phyloP scores from a whole-genome alignment of 2,113 vertebrate species.

The Chloebia gouldiae region DNA sequence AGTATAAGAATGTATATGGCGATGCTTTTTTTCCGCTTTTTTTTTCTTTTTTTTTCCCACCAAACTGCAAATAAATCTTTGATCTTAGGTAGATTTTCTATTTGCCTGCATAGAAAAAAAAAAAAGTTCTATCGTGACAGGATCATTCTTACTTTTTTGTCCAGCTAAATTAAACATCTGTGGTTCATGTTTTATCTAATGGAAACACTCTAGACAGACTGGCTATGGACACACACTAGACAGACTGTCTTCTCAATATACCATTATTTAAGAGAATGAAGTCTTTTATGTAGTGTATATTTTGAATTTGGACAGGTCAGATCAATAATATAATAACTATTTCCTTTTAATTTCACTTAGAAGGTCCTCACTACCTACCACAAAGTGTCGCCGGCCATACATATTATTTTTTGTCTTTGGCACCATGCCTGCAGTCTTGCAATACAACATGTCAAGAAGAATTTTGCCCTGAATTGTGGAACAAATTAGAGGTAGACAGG shows the following conservation, averaged over 20 bases:
- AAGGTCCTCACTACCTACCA: background rate
- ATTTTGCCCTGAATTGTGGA: constrained; percentile 4
- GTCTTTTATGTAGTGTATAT: background rate
- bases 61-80: background rate
- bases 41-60: rapidly evolving
- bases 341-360: background rate
- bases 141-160: background rate
- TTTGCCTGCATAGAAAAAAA: background rate
- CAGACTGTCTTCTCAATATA: background rate
- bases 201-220: background rate
- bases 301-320: background rate
- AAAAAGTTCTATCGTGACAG: background rate
- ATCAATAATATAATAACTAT: background rate
- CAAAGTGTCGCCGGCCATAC: rapidly evolving
- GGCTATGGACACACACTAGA: background rate
- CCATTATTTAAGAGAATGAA: background rate
- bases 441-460: background rate
- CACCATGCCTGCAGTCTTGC: background rate
- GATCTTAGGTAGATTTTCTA: background rate
- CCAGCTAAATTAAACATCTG: background rate
- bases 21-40: background rate
- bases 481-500: constrained; percentile 37
- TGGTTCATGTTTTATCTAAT: background rate
- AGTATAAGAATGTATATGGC: background rate
- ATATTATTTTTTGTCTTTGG: background rate